These are phyloP conservation scores for Acleris emargana DNA, from an alignment of 2,888 invertebrate species.

Conservation along the genomic window DNA sequence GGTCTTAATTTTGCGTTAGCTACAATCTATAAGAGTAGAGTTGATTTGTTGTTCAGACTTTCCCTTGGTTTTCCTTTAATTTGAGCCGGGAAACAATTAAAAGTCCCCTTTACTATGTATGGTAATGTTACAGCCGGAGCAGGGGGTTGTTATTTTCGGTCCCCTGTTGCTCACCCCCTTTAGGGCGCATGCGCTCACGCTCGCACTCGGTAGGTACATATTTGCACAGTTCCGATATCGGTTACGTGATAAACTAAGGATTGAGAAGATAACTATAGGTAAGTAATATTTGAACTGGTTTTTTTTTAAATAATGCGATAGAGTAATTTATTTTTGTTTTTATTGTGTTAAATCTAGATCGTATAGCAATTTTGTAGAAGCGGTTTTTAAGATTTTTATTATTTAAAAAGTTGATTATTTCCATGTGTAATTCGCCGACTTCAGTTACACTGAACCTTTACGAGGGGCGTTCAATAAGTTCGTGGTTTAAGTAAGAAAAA, in stretches of 20 bases:
- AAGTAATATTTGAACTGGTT: background rate
- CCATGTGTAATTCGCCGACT: too few species aligned
- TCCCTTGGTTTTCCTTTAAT: constrained; percentile 3
- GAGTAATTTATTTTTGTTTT: too few species aligned
- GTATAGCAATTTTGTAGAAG: too few species aligned
- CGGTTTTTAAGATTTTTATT: too few species aligned
- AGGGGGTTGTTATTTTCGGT: constrained; percentile 49
- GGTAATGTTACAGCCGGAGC: constrained; percentile 18
- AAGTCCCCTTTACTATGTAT: constrained; percentile 22
- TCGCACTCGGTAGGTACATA: constrained; percentile 19
- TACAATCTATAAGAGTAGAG: background rate
- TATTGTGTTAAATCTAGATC: too few species aligned
- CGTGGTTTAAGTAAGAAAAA: too few species aligned
- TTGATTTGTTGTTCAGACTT: constrained; percentile 1
- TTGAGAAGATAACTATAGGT: constrained; percentile 2
- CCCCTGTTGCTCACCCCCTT: constrained; percentile 45
- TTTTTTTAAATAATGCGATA: background rate
- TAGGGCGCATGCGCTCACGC: background rate
- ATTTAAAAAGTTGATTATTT: too few species aligned
- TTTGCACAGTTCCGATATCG: constrained; percentile 14
- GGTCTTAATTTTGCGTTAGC: background rate
- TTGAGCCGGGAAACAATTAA: constrained; percentile 19
- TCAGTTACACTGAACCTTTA: too few species aligned
- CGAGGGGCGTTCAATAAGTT: too few species aligned
- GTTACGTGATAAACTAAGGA: constrained; percentile 33